phyloP scores from a whole-genome alignment of 2,888 invertebrate species.

The Actias luna region DNA sequence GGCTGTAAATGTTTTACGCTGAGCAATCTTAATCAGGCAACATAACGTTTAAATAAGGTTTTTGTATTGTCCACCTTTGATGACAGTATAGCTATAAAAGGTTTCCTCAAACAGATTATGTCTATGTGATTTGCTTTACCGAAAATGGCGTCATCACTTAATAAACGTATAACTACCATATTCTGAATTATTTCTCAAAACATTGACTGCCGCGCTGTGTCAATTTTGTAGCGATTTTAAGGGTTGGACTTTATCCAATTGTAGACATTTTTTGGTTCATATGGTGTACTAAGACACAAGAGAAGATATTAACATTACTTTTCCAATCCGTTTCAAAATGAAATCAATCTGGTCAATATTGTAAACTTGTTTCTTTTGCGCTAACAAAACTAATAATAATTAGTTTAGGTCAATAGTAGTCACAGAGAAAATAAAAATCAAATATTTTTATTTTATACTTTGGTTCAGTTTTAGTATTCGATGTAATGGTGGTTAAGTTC shows the following conservation, averaged over 20 bases:
- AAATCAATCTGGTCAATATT: too few relatives aligned
- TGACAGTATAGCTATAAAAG: not conserved
- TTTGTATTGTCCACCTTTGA: not conserved
- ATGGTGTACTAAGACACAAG: too few relatives aligned
- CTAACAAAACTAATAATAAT: too few relatives aligned
- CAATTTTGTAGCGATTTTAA: too few relatives aligned
- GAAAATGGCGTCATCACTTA: not conserved
- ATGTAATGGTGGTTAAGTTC: not conserved
- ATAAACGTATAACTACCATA: not conserved
- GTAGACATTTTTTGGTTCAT: too few relatives aligned
- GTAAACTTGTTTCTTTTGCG: too few relatives aligned
- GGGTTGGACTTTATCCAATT: too few relatives aligned
- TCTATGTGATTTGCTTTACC: not conserved
- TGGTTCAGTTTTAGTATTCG: not conserved
- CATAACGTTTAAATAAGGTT: not conserved
- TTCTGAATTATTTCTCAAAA: not conserved
- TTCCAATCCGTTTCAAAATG: too few relatives aligned
- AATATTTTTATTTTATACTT: not conserved
- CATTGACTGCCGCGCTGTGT: too few relatives aligned
- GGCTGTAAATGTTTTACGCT: not conserved
- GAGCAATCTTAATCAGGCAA: not conserved
- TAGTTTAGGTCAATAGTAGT: too few relatives aligned
- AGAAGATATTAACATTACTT: too few relatives aligned
- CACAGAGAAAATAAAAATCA: not conserved
- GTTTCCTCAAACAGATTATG: not conserved